Evolutionary conservation across 2,888 invertebrate genomes (phyloP).

Genomic region (Melipona bicolor): DNA sequence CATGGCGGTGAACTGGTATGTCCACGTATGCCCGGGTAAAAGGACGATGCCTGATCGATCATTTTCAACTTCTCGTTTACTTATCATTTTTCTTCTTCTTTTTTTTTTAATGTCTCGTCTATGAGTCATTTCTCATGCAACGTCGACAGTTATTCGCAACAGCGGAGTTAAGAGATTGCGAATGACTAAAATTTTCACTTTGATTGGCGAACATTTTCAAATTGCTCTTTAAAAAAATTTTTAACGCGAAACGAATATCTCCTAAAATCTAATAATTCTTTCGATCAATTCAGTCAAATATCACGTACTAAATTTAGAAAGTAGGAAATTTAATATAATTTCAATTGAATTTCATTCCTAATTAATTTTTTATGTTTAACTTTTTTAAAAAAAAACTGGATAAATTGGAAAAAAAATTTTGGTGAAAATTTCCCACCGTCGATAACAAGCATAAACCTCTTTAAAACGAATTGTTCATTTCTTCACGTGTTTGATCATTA

Average conservation of each 20-base stretch:
- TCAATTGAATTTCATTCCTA: neutral
- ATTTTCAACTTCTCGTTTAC: conserved; percentile 2
- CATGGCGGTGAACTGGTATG: neutral
- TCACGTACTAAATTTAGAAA: neutral
- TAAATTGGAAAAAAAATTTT: neutral
- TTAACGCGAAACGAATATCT: too few relatives aligned
- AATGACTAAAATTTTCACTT: conserved; percentile 19
- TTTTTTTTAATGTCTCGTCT: neutral
- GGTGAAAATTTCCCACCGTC: too few relatives aligned
- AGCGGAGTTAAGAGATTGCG: neutral
- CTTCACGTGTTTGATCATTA: neutral
- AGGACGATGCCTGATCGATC: neutral
- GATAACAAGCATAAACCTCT: neutral
- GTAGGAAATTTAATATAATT: too few relatives aligned
- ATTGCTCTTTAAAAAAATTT: neutral
- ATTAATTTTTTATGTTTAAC: neutral
- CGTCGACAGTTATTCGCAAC: too few relatives aligned
- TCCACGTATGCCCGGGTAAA: too few relatives aligned
- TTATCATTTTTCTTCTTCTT: neutral
- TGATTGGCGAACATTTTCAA: neutral
- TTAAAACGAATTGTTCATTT: neutral
- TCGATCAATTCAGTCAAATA: neutral
- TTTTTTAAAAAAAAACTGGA: neutral
- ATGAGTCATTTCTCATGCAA: conserved; percentile 37
- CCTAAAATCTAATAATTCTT: neutral